Evolutionary conservation across 2,113 vertebrate species (phyloP).

Genomic region (Nansenia antarctica): DNA sequence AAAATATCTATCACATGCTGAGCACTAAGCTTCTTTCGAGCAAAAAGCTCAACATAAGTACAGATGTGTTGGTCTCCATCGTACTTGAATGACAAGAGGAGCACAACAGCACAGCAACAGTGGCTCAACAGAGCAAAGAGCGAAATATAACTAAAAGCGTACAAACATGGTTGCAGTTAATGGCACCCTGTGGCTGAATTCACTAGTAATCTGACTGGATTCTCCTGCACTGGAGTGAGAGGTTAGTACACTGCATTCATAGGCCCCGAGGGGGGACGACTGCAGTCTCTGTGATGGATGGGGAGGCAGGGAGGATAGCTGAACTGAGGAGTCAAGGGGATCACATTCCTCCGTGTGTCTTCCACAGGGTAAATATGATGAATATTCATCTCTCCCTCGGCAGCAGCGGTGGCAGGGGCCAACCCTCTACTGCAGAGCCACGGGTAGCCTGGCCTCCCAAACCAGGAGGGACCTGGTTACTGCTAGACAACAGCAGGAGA

Average conservation of each 20-base stretch:
- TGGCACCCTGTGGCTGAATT: neutral
- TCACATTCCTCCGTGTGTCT: conserved; percentile 36
- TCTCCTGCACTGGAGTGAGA: conserved; percentile 4
- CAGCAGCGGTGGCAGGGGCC: neutral
- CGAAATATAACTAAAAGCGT: neutral
- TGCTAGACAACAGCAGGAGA: neutral
- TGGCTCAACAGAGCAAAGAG: neutral
- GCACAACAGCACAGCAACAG: neutral
- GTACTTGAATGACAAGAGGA: neutral
- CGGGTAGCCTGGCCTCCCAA: neutral
- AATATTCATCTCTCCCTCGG: conserved; percentile 33
- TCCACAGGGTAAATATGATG: conserved; percentile 39
- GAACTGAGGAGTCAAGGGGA: conserved; percentile 19
- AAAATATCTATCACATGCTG: neutral
- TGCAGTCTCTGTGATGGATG: conserved; percentile 24
- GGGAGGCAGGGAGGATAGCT: conserved; percentile 10
- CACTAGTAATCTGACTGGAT: neutral
- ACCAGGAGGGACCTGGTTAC: conserved; percentile 1
- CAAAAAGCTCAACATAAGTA: neutral
- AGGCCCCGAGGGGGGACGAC: conserved; percentile 8
- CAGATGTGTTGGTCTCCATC: neutral
- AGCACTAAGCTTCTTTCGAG: neutral
- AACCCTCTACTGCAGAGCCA: neutral
- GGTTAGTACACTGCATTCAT: conserved; percentile 22
- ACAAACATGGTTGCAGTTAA: neutral